Evolutionary conservation across 2,797 vertebrate genomes (phyloP).

Genomic region (Sebastes diaconus): DNA sequence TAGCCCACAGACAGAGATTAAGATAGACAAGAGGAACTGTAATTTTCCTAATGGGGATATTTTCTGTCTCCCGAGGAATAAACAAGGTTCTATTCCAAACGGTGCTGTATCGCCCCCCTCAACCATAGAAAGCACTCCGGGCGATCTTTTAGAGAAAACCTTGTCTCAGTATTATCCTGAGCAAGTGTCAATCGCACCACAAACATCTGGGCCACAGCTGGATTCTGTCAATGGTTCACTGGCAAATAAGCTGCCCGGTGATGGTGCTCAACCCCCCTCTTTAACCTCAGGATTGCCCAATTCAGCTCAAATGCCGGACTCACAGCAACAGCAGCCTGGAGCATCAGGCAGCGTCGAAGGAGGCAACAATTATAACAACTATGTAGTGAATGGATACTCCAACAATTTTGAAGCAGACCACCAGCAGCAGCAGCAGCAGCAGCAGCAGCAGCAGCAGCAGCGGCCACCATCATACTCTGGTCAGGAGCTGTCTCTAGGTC

Average conservation of each 20-base stretch:
- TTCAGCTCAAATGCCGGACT: slow-evolving; percentile 86
- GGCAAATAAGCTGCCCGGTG: slow-evolving; percentile 82
- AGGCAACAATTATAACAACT: slow-evolving; percentile 79
- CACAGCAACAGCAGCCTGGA: slow-evolving; percentile 82
- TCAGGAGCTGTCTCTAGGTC: slow-evolving; percentile 69
- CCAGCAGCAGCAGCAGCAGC: slow-evolving; percentile 75
- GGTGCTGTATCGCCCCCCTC: slow-evolving; percentile 91
- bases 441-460: slow-evolving; percentile 68
- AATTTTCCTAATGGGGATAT: slow-evolving; percentile 87
- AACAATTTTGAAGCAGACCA: slow-evolving; percentile 81
- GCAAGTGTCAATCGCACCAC: slow-evolving; percentile 89
- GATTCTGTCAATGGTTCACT: slow-evolving; percentile 86
- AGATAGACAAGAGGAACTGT: slow-evolving; percentile 80
- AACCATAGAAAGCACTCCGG: slow-evolving; percentile 87
- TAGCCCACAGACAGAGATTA: slow-evolving; percentile 79
- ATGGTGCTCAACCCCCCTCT: slow-evolving; percentile 82
- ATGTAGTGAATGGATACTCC: slow-evolving; percentile 83
- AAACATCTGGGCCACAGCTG: slow-evolving; percentile 87
- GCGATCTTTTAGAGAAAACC: slow-evolving; percentile 91
- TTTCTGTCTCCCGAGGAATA: slow-evolving; percentile 86
- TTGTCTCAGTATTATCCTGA: slow-evolving; percentile 93
- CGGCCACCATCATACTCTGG: slow-evolving; percentile 65
- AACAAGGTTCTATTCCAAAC: slow-evolving; percentile 88
- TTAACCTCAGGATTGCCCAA: slow-evolving; percentile 93
- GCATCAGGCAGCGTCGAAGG: slow-evolving; percentile 78